phyloP scores from a whole-genome alignment of 2,113 vertebrate genomes.

The Bubo blakistoni region DNA sequence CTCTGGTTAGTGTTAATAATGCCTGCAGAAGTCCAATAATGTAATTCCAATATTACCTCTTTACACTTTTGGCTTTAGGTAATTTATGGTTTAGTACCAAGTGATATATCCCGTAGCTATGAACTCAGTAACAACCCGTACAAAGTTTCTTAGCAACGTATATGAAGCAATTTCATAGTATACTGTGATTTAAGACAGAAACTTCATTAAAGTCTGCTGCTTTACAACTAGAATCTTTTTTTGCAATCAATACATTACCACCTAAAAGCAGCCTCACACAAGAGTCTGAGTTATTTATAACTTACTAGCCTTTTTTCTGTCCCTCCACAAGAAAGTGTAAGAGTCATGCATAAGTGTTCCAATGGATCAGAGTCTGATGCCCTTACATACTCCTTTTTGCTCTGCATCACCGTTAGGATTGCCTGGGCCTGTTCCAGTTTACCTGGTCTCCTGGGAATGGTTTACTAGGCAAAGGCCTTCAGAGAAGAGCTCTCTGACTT shows the following conservation, averaged over 20 bases:
- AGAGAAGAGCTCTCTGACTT: neutral
- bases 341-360: neutral
- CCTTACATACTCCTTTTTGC: neutral
- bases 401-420: neutral
- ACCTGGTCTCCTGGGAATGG: neutral
- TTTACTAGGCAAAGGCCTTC: neutral
- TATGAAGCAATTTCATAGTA: neutral
- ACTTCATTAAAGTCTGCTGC: slow-evolving; percentile 16
- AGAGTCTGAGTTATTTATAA: neutral
- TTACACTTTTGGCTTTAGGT: neutral
- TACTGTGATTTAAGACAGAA: slow-evolving; percentile 3
- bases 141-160: neutral
- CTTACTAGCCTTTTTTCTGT: neutral
- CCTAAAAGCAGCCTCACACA: neutral
- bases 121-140: neutral
- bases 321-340: neutral
- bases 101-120: neutral
- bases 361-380: neutral
- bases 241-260: neutral
- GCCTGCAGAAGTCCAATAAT: neutral
- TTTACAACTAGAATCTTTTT: neutral
- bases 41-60: neutral
- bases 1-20: slow-evolving; percentile 7
- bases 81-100: slow-evolving; percentile 13
- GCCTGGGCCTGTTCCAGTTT: neutral